Evolutionary conservation across 2,113 vertebrate genomes (phyloP).

Genomic region (Murina feae): DNA sequence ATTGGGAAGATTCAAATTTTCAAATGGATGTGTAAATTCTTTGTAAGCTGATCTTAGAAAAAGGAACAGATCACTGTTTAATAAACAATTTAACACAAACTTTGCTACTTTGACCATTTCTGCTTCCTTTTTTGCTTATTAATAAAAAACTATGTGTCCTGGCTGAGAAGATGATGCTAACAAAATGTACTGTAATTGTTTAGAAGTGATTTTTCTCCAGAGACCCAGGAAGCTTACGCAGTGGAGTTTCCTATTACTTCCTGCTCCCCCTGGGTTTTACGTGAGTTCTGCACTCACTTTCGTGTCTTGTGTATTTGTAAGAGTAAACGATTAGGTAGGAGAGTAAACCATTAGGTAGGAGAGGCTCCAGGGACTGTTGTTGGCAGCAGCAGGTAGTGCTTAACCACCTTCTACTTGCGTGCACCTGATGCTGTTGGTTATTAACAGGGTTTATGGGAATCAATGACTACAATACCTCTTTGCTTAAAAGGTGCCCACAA

Average conservation of each 20-base stretch:
- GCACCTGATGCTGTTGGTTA: constrained; percentile 67
- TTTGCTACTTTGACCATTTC: constrained; percentile 41
- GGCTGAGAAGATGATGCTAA: constrained; percentile 55
- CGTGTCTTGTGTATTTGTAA: constrained; percentile 61
- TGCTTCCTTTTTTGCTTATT: constrained; percentile 48
- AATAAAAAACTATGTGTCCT: constrained; percentile 46
- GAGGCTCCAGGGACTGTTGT: constrained; percentile 60
- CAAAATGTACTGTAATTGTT: constrained; percentile 66
- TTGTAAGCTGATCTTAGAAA: not conserved
- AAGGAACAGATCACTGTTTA: not conserved
- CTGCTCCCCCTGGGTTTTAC: constrained; percentile 70
- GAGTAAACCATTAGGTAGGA: constrained; percentile 65
- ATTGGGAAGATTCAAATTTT: constrained; percentile 10
- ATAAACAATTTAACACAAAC: not conserved
- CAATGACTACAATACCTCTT: constrained; percentile 70
- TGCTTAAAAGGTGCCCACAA: constrained; percentile 34
- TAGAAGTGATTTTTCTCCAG: constrained; percentile 68
- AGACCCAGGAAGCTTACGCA: constrained; percentile 59
- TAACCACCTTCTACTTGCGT: constrained; percentile 59
- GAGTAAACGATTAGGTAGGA: constrained; percentile 64
- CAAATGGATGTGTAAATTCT: constrained; percentile 2
- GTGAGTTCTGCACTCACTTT: constrained; percentile 68
- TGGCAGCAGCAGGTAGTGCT: constrained; percentile 67
- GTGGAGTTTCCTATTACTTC: constrained; percentile 70
- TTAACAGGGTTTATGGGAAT: constrained; percentile 69